Base-by-base conservation (phyloP, 2,797 vertebrate genomes). In the Sylvilagus floridanus region DNA sequence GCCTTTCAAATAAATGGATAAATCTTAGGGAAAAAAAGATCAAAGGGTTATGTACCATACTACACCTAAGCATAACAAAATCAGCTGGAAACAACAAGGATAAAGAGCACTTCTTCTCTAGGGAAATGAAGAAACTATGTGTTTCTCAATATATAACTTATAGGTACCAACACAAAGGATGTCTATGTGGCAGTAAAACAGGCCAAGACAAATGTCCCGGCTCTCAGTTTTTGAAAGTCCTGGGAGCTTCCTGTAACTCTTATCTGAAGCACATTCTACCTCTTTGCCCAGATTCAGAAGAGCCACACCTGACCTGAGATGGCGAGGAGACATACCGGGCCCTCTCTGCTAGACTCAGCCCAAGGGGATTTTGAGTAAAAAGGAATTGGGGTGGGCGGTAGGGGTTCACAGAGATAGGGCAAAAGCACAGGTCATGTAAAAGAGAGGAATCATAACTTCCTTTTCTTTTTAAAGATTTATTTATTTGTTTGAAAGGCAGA, bases 61-160 rank as follows among this genome's bases (percentile, higher is more conserved):
- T 14, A 17, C 10, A 88, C 14, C 60, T 47, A 50, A 60, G 68
- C 91, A 72, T 32, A 73, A 73, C 57, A 84, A 96, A 92, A n/a
- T 0, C 19, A 47, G 73, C 60, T 52, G 73, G 76, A 87, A 92
- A 66, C 42, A 42, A 93, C 73, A 57, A 82, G 47, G 22, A 54
- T 52, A 87, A 37, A 26, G 2, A 66, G 9, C 21, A 37, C 32
- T 35, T 76, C 26, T 62, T 42, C 28, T 79, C 76, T 68, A 26
- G 42, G 28, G 24, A 66, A 86, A 57, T 35, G 47, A 84, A 92
- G 21, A 84, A 71, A 35, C 24, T 60, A 32, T 3, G 4, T 14
- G 52, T 69, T 89, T 84, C 47, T 94, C 54, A 89, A 16, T 7
- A n/a, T 9, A 12, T 14, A 54, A 89, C 60, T 57, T 68, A 47